Base-by-base conservation (phyloP, 2,113 vertebrate genomes). In the Rostratula benghalensis region DNA sequence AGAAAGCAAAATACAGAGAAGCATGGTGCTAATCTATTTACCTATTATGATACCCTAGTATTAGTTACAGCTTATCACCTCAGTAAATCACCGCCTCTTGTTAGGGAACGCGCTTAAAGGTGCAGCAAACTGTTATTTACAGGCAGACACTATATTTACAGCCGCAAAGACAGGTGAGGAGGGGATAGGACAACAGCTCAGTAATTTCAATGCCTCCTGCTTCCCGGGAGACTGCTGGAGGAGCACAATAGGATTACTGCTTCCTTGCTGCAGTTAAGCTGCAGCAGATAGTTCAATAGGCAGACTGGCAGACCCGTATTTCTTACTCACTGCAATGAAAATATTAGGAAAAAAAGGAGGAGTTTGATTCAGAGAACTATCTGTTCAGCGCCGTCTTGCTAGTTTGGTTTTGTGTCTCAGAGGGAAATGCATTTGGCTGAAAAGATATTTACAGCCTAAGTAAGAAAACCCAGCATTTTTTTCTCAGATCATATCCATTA, bases 51-150 rank as follows among this genome's bases (percentile, higher is more conserved):
- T 98, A 99, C 98, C 98, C 98, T 98, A 95, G 98, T 98, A 99
- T 99, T 99, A 99, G 98, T 92, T 97, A 97, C 98, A 98, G 98
- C 98, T 99, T 98, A 99, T 98, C 98, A 98, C 98, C 97, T 97
- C 97, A 97, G 98, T 98, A 98, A 99, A 99, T 99, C 98, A 98
- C 98, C 92, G 98, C 98, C 98, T 98, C 98, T 98, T 98, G 98
- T 98, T 97, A 96, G 95, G 95, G 88, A 95, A 91, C 60, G 21
- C 69, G 96, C 96, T 98, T 98, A 97, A 97, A 98, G 97, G 97
- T 97, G 97, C 97, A 97, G 97, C 96, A 98, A 98, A 97, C 98
- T 97, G 97, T 97, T 98, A 99, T 98, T 99, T 98, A 98, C 97
- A 96, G 97, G 94, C 98, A 98, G 95, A 97, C 92, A 76, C 97